These are phyloP conservation scores for Alectura lathami DNA, from an alignment of 2,113 vertebrate species.

Conservation along the genomic window DNA sequence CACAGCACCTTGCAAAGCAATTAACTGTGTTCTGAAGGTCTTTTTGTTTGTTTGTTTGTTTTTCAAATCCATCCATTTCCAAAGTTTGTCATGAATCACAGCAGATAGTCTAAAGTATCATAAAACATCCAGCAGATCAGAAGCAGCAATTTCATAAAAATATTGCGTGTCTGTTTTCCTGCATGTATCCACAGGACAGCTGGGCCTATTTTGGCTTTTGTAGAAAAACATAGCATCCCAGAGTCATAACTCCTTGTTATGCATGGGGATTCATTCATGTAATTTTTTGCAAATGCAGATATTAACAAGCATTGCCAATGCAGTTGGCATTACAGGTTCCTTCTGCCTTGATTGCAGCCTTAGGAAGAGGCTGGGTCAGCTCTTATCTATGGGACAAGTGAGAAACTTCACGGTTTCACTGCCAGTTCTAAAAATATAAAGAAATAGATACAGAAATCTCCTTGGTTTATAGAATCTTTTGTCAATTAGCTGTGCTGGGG, in stretches of 20 bases:
- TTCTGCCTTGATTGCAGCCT: background rate
- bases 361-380: background rate
- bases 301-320: background rate
- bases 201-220: slow-evolving; percentile 51
- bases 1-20: background rate
- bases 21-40: background rate
- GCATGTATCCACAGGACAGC: background rate
- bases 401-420: background rate
- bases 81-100: background rate
- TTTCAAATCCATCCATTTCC: background rate
- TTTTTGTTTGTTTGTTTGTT: background rate
- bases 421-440: background rate
- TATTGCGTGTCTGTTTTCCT: slow-evolving; percentile 10
- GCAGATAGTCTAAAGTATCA: background rate
- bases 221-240: background rate
- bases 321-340: rapidly evolving
- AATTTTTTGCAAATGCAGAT: background rate
- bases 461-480: slow-evolving; percentile 23
- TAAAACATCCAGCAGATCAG: background rate
- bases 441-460: background rate
- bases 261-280: background rate
- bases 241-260: background rate
- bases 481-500: slow-evolving; percentile 62
- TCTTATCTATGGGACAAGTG: background rate
- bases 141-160: background rate